Evolutionary conservation across 64 coral and sea anemone genomes (phyloP).

Genomic region (Stichodactyla helianthus): DNA sequence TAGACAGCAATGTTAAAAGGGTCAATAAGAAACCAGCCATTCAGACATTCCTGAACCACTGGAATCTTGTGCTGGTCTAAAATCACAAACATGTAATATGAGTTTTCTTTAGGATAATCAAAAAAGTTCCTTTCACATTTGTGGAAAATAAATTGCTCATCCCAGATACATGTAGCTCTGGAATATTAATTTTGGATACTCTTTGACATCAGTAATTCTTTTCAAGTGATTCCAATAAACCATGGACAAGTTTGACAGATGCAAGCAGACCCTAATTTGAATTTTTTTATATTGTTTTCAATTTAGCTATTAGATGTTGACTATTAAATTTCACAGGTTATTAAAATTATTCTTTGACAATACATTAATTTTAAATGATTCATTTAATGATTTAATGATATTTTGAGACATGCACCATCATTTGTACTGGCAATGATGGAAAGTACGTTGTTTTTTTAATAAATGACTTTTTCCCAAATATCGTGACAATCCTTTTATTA

Average conservation of each 20-base stretch:
- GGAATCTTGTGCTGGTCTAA: too few species aligned
- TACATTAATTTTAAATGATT: not conserved
- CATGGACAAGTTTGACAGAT: not conserved
- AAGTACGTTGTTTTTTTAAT: not conserved
- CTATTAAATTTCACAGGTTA: not conserved
- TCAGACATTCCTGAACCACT: too few species aligned
- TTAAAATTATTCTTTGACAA: not conserved
- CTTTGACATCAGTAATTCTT: not conserved
- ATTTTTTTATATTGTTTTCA: not conserved
- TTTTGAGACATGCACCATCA: not conserved
- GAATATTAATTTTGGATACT: too few species aligned
- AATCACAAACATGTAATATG: too few species aligned
- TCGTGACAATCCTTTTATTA: conserved; percentile 4
- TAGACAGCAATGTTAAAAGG: too few species aligned
- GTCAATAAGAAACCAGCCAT: too few species aligned
- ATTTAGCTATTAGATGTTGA: not conserved
- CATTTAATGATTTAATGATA: not conserved
- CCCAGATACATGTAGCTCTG: too few species aligned
- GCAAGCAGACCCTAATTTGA: not conserved
- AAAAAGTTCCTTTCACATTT: too few species aligned
- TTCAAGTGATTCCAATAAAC: not conserved
- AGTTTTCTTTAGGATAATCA: too few species aligned
- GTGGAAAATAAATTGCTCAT: too few species aligned
- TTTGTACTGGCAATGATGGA: not conserved
- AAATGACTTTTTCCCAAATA: not conserved